Base-by-base conservation (phyloP, 2,113 vertebrate genomes). In the Galeopterus variegatus region DNA sequence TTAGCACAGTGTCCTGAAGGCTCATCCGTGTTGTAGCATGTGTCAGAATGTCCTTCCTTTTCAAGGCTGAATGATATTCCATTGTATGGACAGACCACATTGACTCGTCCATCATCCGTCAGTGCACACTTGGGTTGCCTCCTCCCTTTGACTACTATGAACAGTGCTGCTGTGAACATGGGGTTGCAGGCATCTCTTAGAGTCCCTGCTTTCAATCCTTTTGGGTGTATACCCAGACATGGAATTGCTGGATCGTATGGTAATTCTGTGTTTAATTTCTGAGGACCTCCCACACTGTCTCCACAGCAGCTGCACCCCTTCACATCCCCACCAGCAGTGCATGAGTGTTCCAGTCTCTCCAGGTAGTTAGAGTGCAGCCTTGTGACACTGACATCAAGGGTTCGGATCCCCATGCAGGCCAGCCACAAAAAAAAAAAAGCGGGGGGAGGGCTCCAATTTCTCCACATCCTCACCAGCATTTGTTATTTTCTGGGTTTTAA, bases 281-380 rank as follows among this genome's bases (percentile, higher is more conserved):
- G 50, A 54, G 76, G 9, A 23, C 6, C 31, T 10, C n/a, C 31
- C 10, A 2, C 23, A 52, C 65, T 36, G 45, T 56, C 33, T 56
- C 19, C 52, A 48, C 5, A 10, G 19, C 1, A 8, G 41, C 41
- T 62, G 52, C 19, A 15, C 24, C 23, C 4, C 9, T 17, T 54
- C 3, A 5, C 48, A 0, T 50, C 4, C n/a, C 41, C 50, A 13
- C 50, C 31, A 7, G 1, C 33, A 1, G 3, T 2, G 24, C 56
- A 11, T 6, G 3, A 31, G 7, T 11, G 24, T 10, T 73, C 58
- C 24, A 0, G 0, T 41, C 17, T 70, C 65, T 28, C 31, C 89
- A 48, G 41, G 41, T 41, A 4, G 41, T 41, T 41, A 41, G 41
- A 41, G 41, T 41, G 41, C 41, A 41, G 41, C 41, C 41, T 41